These are phyloP conservation scores for Montipora capitata DNA, from an alignment of 92 coral and sea anemone genomes.

Conservation along the genomic window DNA sequence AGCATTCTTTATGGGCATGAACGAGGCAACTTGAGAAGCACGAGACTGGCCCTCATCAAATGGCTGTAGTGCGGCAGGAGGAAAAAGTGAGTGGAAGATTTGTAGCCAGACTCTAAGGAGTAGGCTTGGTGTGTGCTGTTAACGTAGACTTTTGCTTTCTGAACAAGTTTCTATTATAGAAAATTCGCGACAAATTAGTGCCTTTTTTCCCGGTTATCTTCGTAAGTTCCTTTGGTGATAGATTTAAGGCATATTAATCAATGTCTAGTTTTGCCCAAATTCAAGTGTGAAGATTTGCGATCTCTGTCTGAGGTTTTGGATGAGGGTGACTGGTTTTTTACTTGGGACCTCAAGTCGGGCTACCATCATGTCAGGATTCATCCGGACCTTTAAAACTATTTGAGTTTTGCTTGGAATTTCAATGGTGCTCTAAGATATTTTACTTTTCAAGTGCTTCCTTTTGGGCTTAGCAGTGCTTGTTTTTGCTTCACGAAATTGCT, in stretches of 20 bases:
- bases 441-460: conserved; percentile 75
- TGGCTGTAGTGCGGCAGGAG: no score
- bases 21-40: no score
- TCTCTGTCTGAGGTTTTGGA: conserved; percentile 73
- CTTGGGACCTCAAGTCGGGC: conserved; percentile 80
- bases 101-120: no score
- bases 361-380: conserved; percentile 79
- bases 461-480: conserved; percentile 34
- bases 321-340: conserved; percentile 75
- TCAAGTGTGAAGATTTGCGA: conserved; percentile 72
- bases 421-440: conserved; percentile 47
- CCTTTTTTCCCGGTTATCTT: no score
- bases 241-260: conserved; percentile 54
- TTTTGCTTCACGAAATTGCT: conserved; percentile 73
- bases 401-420: conserved; percentile 80
- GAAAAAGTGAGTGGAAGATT: no score
- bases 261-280: conserved; percentile 42
- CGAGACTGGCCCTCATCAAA: no score
- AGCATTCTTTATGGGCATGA: no score
- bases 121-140: no score
- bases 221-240: neutral
- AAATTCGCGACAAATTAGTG: no score
- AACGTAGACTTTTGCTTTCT: no score
- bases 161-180: no score
- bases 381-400: conserved; percentile 60